phyloP scores from a whole-genome alignment of 2,797 vertebrate species.

The Avahi laniger region DNA sequence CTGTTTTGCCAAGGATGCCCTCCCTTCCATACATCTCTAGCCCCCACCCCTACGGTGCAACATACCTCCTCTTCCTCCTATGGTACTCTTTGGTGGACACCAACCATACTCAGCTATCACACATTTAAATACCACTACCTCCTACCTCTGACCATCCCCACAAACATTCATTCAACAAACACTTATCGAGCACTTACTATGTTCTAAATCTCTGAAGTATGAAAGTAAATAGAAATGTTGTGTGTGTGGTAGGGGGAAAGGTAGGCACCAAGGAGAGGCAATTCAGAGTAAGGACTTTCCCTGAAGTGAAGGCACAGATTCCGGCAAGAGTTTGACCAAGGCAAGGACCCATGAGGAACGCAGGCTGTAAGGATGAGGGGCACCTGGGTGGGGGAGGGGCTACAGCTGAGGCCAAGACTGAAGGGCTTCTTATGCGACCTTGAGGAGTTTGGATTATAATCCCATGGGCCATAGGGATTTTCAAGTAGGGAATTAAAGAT shows the following conservation, averaged over 20 bases:
- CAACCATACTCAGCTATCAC: background rate
- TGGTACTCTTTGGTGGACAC: too few species aligned
- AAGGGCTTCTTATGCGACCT: background rate
- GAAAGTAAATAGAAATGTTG: background rate
- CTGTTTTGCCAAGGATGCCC: background rate
- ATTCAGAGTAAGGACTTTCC: background rate
- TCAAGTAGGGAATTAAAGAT: background rate
- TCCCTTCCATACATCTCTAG: background rate
- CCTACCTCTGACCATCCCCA: background rate
- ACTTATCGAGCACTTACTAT: background rate
- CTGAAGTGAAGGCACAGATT: background rate
- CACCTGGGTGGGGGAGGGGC: too few species aligned
- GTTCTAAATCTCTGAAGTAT: background rate
- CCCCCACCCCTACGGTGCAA: accelerated
- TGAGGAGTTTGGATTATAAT: background rate
- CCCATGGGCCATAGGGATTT: background rate
- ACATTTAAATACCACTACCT: background rate
- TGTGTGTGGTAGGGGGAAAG: background rate
- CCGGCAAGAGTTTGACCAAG: background rate
- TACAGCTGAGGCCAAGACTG: background rate
- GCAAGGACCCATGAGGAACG: background rate
- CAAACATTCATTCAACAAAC: background rate
- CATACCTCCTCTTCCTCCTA: background rate
- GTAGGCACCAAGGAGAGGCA: background rate
- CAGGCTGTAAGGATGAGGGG: background rate